These are phyloP conservation scores for Epizoanthus scotinus DNA, from an alignment of 92 coral and sea anemone species.

Conservation along the genomic window DNA sequence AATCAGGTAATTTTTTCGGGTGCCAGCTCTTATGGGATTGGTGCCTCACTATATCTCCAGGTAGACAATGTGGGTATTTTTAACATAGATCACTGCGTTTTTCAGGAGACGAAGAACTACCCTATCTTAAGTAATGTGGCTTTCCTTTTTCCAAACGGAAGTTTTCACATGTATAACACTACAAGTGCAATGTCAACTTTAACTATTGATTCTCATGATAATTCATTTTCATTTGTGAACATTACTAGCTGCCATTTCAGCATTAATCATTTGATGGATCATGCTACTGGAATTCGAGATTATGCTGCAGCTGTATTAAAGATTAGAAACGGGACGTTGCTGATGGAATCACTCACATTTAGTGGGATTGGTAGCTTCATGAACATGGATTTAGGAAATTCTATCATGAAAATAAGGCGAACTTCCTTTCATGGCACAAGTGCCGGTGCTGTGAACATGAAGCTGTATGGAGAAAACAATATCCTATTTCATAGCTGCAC, in stretches of 20 bases:
- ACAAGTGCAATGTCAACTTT: background rate
- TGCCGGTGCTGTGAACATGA: slow-evolving; percentile 23
- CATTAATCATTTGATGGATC: background rate
- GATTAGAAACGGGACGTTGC: background rate
- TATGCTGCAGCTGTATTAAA: background rate
- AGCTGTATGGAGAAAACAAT: background rate
- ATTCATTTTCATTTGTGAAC: background rate
- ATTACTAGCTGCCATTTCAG: background rate
- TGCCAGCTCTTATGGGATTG: background rate
- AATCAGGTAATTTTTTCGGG: background rate
- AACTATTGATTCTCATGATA: background rate
- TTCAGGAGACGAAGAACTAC: background rate
- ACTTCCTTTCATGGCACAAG: background rate
- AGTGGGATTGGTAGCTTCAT: background rate
- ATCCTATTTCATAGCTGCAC: slow-evolving; percentile 6
- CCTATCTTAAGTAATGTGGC: background rate
- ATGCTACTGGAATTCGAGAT: too few relatives aligned
- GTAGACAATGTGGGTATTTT: background rate
- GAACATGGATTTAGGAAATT: background rate
- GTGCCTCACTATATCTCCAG: background rate
- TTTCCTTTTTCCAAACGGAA: background rate
- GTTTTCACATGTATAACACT: background rate
- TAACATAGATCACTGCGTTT: background rate
- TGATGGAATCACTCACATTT: background rate
- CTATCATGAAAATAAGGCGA: background rate